Percentiles rank a stretch among this genome's conserved stretches.
phyloP scores from a whole-genome alignment of 2,113 vertebrate genomes.

The Corythaixoides concolor region DNA sequence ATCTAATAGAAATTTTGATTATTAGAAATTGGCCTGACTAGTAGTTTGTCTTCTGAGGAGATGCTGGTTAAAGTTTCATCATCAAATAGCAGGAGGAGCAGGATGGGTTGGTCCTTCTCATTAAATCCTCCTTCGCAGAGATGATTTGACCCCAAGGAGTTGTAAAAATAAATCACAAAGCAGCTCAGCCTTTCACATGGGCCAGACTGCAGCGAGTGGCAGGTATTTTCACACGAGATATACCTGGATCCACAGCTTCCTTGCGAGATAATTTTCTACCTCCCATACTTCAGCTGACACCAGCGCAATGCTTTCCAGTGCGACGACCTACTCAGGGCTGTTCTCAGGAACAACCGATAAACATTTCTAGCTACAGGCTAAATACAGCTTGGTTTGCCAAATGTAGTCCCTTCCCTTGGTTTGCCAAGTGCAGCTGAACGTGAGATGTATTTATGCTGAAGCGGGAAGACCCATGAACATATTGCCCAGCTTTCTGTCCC shows the following conservation, averaged over 20 bases:
- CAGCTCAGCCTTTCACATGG: neutral
- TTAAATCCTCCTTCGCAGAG: neutral
- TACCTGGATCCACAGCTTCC: neutral
- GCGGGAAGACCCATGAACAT: neutral
- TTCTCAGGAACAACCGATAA: conserved; percentile 27
- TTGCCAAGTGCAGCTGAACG: neutral
- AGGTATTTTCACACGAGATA: neutral
- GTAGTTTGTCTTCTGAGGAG: neutral
- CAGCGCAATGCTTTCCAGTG: neutral
- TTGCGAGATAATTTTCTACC: neutral
- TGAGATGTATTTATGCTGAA: conserved; percentile 1
- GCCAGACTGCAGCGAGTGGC: neutral
- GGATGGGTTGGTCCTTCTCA: neutral
- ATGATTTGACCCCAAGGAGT: neutral
- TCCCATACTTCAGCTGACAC: neutral
- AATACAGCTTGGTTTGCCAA: conserved; percentile 1
- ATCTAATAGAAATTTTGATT: neutral
- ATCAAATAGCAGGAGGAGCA: neutral
- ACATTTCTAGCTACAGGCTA: conserved; percentile 21
- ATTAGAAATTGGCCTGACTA: neutral
- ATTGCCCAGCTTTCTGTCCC: neutral
- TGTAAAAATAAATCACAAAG: neutral
- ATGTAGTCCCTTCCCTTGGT: neutral
- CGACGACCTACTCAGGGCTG: neutral
- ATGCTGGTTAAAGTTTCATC: neutral